Evolutionary conservation across 2,113 vertebrate genomes (phyloP), one percentile per base, ranked within the genome.

Genomic region (Pangasianodon hypophthalmus): DNA sequence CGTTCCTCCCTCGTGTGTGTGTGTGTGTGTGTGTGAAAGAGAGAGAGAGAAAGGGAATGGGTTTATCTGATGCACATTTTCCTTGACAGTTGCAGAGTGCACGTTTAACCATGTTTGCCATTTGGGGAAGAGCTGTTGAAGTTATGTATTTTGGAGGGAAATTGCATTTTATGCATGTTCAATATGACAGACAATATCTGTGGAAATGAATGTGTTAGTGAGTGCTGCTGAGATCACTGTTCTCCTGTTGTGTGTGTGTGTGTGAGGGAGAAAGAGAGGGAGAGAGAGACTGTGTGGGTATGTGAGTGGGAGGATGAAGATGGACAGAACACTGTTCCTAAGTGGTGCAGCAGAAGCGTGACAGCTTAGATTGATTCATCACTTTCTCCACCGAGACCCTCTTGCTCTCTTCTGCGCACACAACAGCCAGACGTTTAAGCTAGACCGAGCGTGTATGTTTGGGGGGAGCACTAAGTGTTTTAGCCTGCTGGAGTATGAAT

Each of bases 401-500:
- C 95, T 96, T 96, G 95, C 96, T 96, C 96, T 96, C 95, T 96
- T 94, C 95, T 96, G 96, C 95, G 95, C 96, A 52, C 89, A 75
- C 75, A 88, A 29, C 88, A 89, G 79, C 58, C 80, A 88, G 80
- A 44, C 95, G 95, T 96, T 94, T 95, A 94, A 95, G 96, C 95
- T 95, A 93, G 89, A 95, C 95, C 94, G 95, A 95, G 96, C 94
- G 95, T 96, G 71, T 41, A 60, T 77, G 24, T 50, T 4, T 56
- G 87, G 96, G 96, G 96, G 96, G 96, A 95, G 95, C 96, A 96
- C 94, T 96, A 95, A 94, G 96, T 95, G 95, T 96, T 94, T 96
- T 96, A 96, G 95, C 96, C 95, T 95, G 95, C 96, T 96, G 95
- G 96, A 96, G 96, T 96, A 97, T 98, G 97, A 97, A 97, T 98